A percentile compares a stretch with the other conserved stretches of the same genome.
phyloP scores from a whole-genome alignment of 2,113 vertebrate species.

The Syngnathus typhle region DNA sequence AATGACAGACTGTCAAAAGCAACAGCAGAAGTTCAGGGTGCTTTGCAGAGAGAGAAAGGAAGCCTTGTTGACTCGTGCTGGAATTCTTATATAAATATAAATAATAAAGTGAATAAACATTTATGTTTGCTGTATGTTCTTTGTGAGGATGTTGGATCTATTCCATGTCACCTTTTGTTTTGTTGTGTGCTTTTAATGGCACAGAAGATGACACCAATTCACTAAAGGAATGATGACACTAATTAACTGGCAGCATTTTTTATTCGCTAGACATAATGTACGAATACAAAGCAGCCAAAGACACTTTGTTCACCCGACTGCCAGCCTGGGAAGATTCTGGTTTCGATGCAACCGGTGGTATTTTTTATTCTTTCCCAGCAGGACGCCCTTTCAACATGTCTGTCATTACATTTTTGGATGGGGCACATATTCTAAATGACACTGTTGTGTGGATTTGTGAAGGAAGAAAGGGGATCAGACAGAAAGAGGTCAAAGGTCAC shows the following conservation, averaged over 20 bases:
- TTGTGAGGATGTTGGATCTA: background rate
- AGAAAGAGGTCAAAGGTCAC: slow-evolving; percentile 17
- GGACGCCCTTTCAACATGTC: no score
- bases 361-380: no score
- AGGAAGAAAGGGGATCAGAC: slow-evolving; percentile 5
- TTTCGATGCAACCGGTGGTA: no score
- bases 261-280: background rate
- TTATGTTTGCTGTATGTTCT: no score
- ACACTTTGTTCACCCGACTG: background rate
- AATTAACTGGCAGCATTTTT: background rate
- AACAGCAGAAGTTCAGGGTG: slow-evolving; percentile 46
- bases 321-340: no score
- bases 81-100: background rate
- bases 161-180: background rate
- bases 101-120: background rate
- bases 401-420: no score
- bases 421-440: background rate
- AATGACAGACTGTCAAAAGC: slow-evolving; percentile 63
- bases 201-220: background rate
- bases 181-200: background rate
- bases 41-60: slow-evolving; percentile 21
- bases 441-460: background rate
- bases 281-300: background rate
- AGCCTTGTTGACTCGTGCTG: no score
- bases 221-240: background rate